Evolutionary conservation across 2,797 vertebrate genomes (phyloP), one percentile per base, ranked within the genome.

Genomic region (Sphaeramia orbicularis): DNA sequence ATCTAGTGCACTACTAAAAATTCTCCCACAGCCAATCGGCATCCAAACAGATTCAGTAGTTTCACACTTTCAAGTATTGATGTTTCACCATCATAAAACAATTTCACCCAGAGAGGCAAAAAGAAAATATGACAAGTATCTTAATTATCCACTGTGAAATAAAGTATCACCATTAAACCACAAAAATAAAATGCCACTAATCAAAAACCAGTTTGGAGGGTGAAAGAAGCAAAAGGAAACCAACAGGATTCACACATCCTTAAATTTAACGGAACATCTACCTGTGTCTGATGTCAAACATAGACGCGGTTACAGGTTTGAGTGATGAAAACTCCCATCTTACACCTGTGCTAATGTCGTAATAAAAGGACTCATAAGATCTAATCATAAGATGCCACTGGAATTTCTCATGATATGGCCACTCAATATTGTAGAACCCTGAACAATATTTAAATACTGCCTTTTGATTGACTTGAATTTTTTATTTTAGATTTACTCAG

Each of bases 21-120:
- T 11, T 78, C 57, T 54, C 72, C 54, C 68, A 77, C 52, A 76
- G 54, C 65, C 71, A 67, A 75, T 2, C 5, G 53, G 81, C 84
- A 74, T 86, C 81, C 86, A 73, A 69, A 74, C 56, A 78, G 70
- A 79, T 84, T 90, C 88, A 91, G 88, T 90, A 91, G 89, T 90
- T 88, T 91, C 76, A 86, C 83, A 89, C 85, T 86, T 94, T 94
- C 94, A 95, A 95, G 94, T 94, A 94, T 91, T 84, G 67, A 89
- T 80, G 78, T 88, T 86, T 87, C 56, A 89, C 71, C 83, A 76
- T 82, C 52, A 83, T 69, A 57, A 73, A 80, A 84, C 63, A 72
- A 64, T 57, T 60, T 62, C 69, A 87, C 77, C 73, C 80, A 82
- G 18, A 85, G 72, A 88, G 83, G 83, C 83, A 85, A 76, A 85